phyloP scores from a whole-genome alignment of 1,140 invertebrate species.

The Frieseomelitta varia region DNA sequence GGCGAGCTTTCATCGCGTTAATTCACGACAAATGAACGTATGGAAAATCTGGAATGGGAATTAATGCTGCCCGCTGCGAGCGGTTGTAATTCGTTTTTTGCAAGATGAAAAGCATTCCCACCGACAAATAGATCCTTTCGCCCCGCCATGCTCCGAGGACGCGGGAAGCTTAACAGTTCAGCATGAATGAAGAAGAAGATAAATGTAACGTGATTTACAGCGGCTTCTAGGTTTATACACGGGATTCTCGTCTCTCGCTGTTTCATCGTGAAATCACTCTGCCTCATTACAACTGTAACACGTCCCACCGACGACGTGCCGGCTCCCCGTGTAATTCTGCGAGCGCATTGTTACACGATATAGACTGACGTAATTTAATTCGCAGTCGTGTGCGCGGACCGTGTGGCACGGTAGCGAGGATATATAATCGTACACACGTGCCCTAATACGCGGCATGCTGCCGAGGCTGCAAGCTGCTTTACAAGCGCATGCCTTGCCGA shows the following conservation, averaged over 20 bases:
- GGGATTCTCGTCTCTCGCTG: slow-evolving; percentile 31
- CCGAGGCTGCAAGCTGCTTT: slow-evolving; percentile 48
- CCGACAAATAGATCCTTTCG: slow-evolving; percentile 9
- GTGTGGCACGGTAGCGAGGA: slow-evolving; percentile 19
- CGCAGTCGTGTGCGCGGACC: slow-evolving; percentile 48
- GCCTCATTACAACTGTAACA: slow-evolving; percentile 67
- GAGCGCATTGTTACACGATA: slow-evolving; percentile 69
- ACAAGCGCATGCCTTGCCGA: slow-evolving; percentile 49
- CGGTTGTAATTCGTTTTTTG: neutral
- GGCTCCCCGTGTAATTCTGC: slow-evolving; percentile 56
- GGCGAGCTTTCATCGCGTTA: neutral
- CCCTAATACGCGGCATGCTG: slow-evolving; percentile 60
- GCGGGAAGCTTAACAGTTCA: slow-evolving; percentile 14
- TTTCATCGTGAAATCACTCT: slow-evolving; percentile 56
- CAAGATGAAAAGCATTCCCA: neutral
- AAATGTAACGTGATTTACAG: slow-evolving; percentile 34
- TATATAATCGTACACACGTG: slow-evolving; percentile 66
- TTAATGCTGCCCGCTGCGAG: neutral
- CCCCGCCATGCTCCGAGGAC: neutral
- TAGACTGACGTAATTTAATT: slow-evolving; percentile 70
- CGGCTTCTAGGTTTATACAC: slow-evolving; percentile 18
- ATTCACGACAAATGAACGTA: neutral
- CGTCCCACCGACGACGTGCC: slow-evolving; percentile 55
- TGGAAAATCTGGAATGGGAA: neutral
- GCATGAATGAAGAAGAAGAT: slow-evolving; percentile 25